Base-by-base conservation (phyloP, 2,113 vertebrate genomes). In the Burhinus bistriatus region DNA sequence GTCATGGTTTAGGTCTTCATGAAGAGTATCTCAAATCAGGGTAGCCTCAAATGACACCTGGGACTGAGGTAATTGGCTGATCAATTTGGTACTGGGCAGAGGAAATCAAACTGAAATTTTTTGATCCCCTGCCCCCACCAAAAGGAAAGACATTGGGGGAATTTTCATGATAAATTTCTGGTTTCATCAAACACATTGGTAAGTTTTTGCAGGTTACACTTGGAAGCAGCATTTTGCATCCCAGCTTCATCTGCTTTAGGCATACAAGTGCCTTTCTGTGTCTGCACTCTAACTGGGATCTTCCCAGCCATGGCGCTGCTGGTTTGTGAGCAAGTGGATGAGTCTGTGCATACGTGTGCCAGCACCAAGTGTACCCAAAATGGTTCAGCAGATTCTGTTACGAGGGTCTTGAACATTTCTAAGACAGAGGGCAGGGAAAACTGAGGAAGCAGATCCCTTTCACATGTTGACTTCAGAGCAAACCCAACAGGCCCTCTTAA, bases 41-140 rank as follows among this genome's bases (percentile, higher is more conserved):
- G 34, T 40, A 57, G 44, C 12, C 75, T 80, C 40, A 80, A 69
- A 18, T 30, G 32, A 59, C 36, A 83, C 5, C 7, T 16, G 68
- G 32, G 34, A 45, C n/a, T 1, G 0, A 59, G 22, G 7, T 58
- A 77, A 83, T 10, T 30, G 30, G 4, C 9, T 62, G 64, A 70
- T 77, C 0, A 0, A 22, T 69, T 70, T 73, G 4, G 19, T n/a
- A 66, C 36, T 29, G 5, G 26, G 5, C 25, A 89, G 45, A 78
- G 22, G n/a, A 92, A 91, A 66, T 42, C 2, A 29, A 86, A 83
- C 2, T 38, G 12, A 22, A 6, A 9, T 7, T n/a, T 87, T 77
- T 78, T 45, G 1, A 16, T 11, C 7, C 8, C 21, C 5, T 11
- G 12, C 6, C 11, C 3, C 9, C 29, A 23, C 47, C 7, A 11